Percentiles rank a stretch among this genome's conserved stretches.
These are phyloP conservation scores for Hystrix cristata DNA, from an alignment of 2,113 vertebrate species.

Conservation along the genomic window DNA sequence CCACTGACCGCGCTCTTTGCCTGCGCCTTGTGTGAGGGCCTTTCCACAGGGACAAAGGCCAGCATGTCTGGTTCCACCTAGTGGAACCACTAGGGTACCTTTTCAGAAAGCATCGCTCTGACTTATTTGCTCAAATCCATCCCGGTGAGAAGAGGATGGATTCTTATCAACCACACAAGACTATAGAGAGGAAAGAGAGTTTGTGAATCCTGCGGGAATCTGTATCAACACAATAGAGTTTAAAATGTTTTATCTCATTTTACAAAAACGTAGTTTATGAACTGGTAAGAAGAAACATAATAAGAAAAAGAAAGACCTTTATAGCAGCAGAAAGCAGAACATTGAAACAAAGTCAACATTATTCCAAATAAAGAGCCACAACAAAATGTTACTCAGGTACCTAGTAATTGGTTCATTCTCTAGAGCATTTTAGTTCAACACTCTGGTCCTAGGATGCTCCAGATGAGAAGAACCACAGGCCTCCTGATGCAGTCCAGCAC, in stretches of 20 bases:
- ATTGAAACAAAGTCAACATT: slow-evolving; percentile 9
- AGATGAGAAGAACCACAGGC: background rate
- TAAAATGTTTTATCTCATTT: slow-evolving; percentile 25
- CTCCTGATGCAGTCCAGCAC: background rate
- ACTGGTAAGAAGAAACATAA: background rate
- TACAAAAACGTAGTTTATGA: background rate
- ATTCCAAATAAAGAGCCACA: background rate
- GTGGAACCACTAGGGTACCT: too few species aligned
- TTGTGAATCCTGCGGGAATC: background rate
- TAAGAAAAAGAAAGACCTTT: background rate
- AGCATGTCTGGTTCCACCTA: too few species aligned
- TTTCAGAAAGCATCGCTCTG: too few species aligned
- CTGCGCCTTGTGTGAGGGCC: too few species aligned
- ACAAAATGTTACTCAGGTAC: background rate
- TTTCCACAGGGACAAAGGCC: too few species aligned
- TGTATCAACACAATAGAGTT: background rate
- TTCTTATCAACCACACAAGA: background rate
- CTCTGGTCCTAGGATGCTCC: background rate
- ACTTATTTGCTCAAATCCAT: background rate
- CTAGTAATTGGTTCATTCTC: background rate
- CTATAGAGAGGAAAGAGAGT: background rate
- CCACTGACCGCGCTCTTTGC: too few species aligned
- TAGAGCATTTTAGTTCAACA: background rate
- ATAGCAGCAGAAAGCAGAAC: background rate
- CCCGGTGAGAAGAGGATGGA: background rate